These are phyloP conservation scores for Chaenodraco wilsoni DNA, from an alignment of 2,797 vertebrate species.

Conservation along the genomic window DNA sequence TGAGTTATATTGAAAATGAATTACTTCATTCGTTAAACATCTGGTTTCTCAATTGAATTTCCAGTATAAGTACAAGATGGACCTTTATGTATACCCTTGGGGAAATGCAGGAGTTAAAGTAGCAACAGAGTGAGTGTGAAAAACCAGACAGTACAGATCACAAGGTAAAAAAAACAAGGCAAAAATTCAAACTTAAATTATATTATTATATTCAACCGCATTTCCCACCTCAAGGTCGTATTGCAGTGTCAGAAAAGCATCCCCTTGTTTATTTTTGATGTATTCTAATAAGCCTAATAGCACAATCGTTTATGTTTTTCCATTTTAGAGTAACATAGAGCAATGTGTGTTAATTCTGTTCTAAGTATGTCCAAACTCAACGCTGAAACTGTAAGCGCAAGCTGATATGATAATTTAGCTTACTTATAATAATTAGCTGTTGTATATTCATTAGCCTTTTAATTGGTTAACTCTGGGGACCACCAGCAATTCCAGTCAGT, in stretches of 20 bases:
- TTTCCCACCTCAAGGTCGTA: background rate
- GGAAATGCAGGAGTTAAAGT: too few relatives aligned
- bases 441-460: slow-evolving; percentile 86
- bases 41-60: background rate
- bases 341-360: slow-evolving; percentile 32
- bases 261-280: slow-evolving; percentile 46
- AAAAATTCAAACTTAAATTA: too few relatives aligned
- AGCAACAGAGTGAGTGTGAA: too few relatives aligned
- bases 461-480: slow-evolving; percentile 83
- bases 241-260: slow-evolving; percentile 24
- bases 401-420: slow-evolving; percentile 80
- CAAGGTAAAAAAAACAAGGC: too few relatives aligned
- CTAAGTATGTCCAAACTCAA: slow-evolving; percentile 57
- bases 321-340: slow-evolving; percentile 21
- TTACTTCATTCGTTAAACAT: slow-evolving; percentile 2
- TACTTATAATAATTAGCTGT: slow-evolving; percentile 83
- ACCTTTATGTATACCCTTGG: too few relatives aligned
- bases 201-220: background rate
- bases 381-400: slow-evolving; percentile 60
- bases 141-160: too few relatives aligned
- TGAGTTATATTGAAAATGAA: slow-evolving; percentile 27
- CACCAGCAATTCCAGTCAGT: slow-evolving; percentile 74
- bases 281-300: slow-evolving; percentile 36
- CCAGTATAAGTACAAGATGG: background rate
- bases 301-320: slow-evolving; percentile 29